Evolutionary conservation across 2,797 vertebrate species (phyloP), one percentile per base, ranked within the genome.

Genomic region (Kryptopterus vitreolus): DNA sequence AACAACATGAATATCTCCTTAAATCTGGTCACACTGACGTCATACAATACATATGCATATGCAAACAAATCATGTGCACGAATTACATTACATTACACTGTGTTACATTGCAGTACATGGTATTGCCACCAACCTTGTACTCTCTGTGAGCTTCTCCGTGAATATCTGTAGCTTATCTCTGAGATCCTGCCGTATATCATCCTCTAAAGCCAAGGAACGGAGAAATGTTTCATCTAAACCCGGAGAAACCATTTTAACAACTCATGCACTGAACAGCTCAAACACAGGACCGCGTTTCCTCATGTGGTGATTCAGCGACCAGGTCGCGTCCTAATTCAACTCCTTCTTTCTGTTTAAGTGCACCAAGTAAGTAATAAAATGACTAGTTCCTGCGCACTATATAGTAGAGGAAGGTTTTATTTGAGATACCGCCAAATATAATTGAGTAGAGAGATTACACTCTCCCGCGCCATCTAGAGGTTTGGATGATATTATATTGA

Each of bases 161-260:
- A 86, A 83, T 24, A 31, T 6, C 57, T 0, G 29, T 0, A 86
- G 73, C 35, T 48, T 33, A 43, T 86, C 76, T 83, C 52, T 83
- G 16, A 83, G 72, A 69, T 58, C 61, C 22, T 79, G 63, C 4
- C 29, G 61, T 11, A 84, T 6, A 33, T 55, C 48, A 33, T 66
- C 62, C 22, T 77, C 76, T 50, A 63, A 65, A 63, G 43, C 10
- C 7, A 81, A 26, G 1, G 61, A 65, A 20, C 46, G n/a, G 10
- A 81, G 16, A 69, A 83, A 26, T 1, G 66, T 57, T 38, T 62
- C 69, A 62, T 33, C 46, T 52, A 76, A 65, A 43, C 15, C 35
- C 24, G 48, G 11, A 71, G 55, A 26, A 0, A 48, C 55, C 83
- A 86, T 86, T 13, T 0, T 66, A 16, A 31, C 3, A 66, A 59